phyloP scores from a whole-genome alignment of 2,888 invertebrate genomes.

The Cosmorhoe ocellata region DNA sequence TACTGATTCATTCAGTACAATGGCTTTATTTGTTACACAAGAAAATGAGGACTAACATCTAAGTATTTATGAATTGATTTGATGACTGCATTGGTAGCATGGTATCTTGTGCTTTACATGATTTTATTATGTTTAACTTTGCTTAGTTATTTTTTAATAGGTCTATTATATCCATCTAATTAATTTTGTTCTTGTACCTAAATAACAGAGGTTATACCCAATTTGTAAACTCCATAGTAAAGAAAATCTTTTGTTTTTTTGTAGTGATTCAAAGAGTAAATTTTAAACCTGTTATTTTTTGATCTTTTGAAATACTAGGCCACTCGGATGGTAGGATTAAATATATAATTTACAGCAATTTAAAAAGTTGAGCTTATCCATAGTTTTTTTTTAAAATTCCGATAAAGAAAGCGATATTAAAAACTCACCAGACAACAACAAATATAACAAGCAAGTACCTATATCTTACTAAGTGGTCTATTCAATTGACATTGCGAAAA shows the following conservation, averaged over 20 bases:
- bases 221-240: too few relatives aligned
- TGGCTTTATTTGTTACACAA: conserved; percentile 25
- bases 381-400: too few relatives aligned
- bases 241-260: too few relatives aligned
- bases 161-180: background rate
- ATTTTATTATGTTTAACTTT: conserved; percentile 7
- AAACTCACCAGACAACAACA: conserved; percentile 15
- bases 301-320: too few relatives aligned
- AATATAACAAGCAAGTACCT: conserved; percentile 58
- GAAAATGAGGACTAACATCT: conserved; percentile 13
- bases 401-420: conserved; percentile 2
- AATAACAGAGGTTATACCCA: too few relatives aligned
- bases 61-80: conserved; percentile 19
- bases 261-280: too few relatives aligned
- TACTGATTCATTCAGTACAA: conserved; percentile 31
- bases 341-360: too few relatives aligned
- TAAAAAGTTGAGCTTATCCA: too few relatives aligned
- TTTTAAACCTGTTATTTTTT: too few relatives aligned
- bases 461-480: conserved; percentile 53
- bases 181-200: background rate
- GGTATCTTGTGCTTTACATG: too few relatives aligned
- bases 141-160: conserved; percentile 3
- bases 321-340: too few relatives aligned
- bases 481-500: conserved; percentile 74
- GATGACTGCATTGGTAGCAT: conserved; percentile 20